These are phyloP conservation scores for Sylvia borin DNA, from an alignment of 2,797 vertebrate genomes.

Conservation along the genomic window DNA sequence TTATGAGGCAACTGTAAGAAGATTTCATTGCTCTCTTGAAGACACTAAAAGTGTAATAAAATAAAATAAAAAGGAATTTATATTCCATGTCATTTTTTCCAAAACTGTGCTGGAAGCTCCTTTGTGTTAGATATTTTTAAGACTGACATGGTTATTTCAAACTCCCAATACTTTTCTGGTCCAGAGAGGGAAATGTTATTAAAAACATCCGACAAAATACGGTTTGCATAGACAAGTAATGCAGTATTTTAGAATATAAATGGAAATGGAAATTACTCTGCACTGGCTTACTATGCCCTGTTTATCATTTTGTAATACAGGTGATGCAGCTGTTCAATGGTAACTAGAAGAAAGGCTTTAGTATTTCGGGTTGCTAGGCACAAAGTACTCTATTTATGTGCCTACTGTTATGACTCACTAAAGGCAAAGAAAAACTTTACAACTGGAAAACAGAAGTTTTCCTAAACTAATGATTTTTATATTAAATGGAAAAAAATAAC, in stretches of 20 bases:
- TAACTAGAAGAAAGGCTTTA: slow-evolving; percentile 47
- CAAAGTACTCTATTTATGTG: slow-evolving; percentile 32
- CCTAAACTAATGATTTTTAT: not conserved
- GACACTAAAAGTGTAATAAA: slow-evolving; percentile 48
- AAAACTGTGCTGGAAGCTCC: slow-evolving; percentile 16
- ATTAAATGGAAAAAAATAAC: slow-evolving; percentile 19
- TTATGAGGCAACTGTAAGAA: slow-evolving; percentile 21
- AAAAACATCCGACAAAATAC: not conserved
- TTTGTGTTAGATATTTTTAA: slow-evolving; percentile 46
- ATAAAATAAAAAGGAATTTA: slow-evolving; percentile 45
- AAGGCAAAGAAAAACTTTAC: slow-evolving; percentile 17
- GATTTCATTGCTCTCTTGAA: slow-evolving; percentile 52
- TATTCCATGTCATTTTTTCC: slow-evolving; percentile 21
- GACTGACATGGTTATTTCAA: not conserved
- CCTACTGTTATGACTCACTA: slow-evolving; percentile 39
- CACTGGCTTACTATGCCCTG: slow-evolving; percentile 5
- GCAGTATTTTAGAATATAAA: slow-evolving; percentile 48
- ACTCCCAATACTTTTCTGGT: slow-evolving; percentile 11
- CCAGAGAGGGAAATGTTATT: slow-evolving; percentile 6
- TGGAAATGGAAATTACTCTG: slow-evolving; percentile 43
- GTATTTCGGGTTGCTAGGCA: not conserved
- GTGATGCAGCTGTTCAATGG: slow-evolving; percentile 46
- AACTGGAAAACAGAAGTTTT: not conserved
- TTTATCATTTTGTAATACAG: slow-evolving; percentile 56
- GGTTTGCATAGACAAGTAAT: slow-evolving; percentile 24